Evolutionary conservation across 2,888 invertebrate genomes (phyloP), one percentile per base, ranked within the genome.

Genomic region (Orthosia gothica): DNA sequence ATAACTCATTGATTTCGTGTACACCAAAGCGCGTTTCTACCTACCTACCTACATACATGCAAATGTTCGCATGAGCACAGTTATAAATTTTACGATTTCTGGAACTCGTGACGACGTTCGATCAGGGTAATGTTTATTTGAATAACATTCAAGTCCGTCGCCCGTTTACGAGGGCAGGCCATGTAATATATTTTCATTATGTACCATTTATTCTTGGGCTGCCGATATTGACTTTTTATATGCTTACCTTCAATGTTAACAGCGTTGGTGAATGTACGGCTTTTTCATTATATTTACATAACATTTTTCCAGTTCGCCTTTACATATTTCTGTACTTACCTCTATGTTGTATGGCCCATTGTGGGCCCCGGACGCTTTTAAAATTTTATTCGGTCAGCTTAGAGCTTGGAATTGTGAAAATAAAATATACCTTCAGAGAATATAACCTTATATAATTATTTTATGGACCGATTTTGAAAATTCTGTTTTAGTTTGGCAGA

Each of bases 161-260:
- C 90, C 91, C 93, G 92, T 93, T 94, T 94, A 94, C 92, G 93
- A 93, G 90, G 92, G 87, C 91, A 91, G 89, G 85, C 89, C 88
- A 90, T 88, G 92, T 92, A 93, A 94, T 95, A 94, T 95, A 94
- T 95, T 94, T 94, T 94, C 94, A 95, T 95, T 94, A 94, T 93
- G 93, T 94, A 91, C 92, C 92, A 93, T 95, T 95, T 95, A 93
- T 94, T 93, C 92, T 92, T 89, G 90, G 92, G 89, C 90, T 93
- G 88, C 90, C 92, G 92, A 93, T 94, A 94, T 93, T 91, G 91
- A 92, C 91, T 94, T 92, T 93, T 92, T 93, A 93, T 93, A 91
- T 91, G 92, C 91, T 92, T 94, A 93, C 93, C 92, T 94, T 91
- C 91, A 90, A 94, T 90, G 92, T 92, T 93, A 93, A 93, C 92